Evolutionary conservation across 2,888 invertebrate species (phyloP), one percentile per base, ranked within the genome.

Genomic region (Apocheima hispidaria): DNA sequence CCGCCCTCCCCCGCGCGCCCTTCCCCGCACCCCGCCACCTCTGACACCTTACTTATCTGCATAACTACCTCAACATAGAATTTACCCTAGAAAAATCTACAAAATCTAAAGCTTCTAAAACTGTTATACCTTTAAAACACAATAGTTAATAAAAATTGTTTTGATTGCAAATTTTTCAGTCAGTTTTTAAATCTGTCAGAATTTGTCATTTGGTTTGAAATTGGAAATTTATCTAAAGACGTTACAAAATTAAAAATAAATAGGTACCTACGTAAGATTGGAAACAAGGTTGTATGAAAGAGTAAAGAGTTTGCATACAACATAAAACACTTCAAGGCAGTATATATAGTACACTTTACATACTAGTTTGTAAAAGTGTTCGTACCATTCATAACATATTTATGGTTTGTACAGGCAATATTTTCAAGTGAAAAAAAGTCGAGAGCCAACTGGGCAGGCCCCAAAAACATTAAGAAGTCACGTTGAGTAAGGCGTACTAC

Each of bases 101-200:
- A 75, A 74, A 71, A 60, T 65, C 70, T 65, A 66, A 72, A 73
- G 63, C 63, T 53, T 51, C 36, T 40, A 73, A 73, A 75, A 63
- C 53, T 70, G 71, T 67, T 75, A 67, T 73, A 79, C 74, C 72
- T 82, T 76, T 75, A 85, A 80, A 86, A 66, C 69, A 68, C 73
- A 78, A 79, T 68, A 78, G 80, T 83, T 75, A 79, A 83, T 83
- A 81, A 63, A 16, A 16, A 35, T 49, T 23, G 18, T 38, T 75
- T 80, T 78, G 76, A 78, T 83, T 84, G 78, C 76, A 83, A 87
- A 84, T 82, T 86, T 86, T 82, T 73, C 78, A 69, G 67, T 74
- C 66, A 71, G 73, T 77, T 78, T 41, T 76, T 77, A 78, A 79
- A 76, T 65, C 60, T 66, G 64, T 72, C 71, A 70, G 64, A 72